phyloP scores from a whole-genome alignment of 2,113 vertebrate species.

The human (Homo sapiens) region GRCh38 chr3:47168001-47168500 shows the following conservation, averaged over 20 bases:
- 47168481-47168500: too few relatives aligned
- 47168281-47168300: background rate
- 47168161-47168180: background rate
- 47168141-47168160: background rate
- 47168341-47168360: background rate
- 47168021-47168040: background rate
- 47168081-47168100: background rate
- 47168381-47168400: background rate
- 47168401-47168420: background rate
- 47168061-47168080: background rate
- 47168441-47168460: slow-evolving; percentile 16
- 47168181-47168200: background rate
- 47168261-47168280: background rate
- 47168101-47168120: background rate
- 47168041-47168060: background rate
- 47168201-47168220: background rate
- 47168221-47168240: background rate
- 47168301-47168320: background rate
- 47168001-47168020: background rate
- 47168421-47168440: background rate
- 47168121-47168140: background rate
- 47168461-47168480: too few relatives aligned
- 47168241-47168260: background rate
- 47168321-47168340: background rate
- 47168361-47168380: background rate